Base-by-base conservation (phyloP, 1,140 invertebrate genomes). In the Macrobrachium nipponense region DNA sequence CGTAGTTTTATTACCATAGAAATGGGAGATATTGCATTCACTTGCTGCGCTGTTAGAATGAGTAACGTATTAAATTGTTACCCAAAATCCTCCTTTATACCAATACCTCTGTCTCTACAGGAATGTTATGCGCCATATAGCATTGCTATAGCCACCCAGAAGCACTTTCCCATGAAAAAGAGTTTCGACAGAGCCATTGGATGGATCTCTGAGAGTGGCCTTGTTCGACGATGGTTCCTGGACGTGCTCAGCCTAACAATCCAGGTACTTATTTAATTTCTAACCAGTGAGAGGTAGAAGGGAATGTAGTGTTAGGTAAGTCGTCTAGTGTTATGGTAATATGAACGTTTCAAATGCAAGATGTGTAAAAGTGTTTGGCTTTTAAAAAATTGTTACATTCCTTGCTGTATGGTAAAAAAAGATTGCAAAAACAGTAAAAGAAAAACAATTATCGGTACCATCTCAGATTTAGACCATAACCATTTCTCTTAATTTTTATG, bases 201-300 rank as follows among this genome's bases (percentile, higher is more conserved):
- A 17, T 81, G 79, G 79, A 81, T 81, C 62, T 12, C 23, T 20
- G 62, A 81, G 79, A 68, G 79, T 43, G 79, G 79, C 5, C 44
- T 81, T 18, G 51, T 81, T 20, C 11, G 62, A n/a, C 66, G 68
- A 36, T 81, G 36, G 20, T 68, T 68, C 62, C 7, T 68, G 43
- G 44, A 36, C 36, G 51, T 64, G 17, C 79, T 81, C 64, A 72
- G 79, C 51, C 5, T 51, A 51, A 51, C 3, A 2, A 51, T 5
- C 3, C 51, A 51, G 51, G 51, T 51, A 12, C 44, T 51, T 51
- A 5, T 6, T 51, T 51, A 51, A 51, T 51, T 10, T 51, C 44
- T 51, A 51, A 51, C 44, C 44, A 51, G 10, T 51, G 44, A 51
- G 10, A 51, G 10, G 44, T 10, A 51, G 44, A 51, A 51, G 44